phyloP scores from a whole-genome alignment of 1,140 invertebrate genomes.

The Lepeophtheirus salmonis region DNA sequence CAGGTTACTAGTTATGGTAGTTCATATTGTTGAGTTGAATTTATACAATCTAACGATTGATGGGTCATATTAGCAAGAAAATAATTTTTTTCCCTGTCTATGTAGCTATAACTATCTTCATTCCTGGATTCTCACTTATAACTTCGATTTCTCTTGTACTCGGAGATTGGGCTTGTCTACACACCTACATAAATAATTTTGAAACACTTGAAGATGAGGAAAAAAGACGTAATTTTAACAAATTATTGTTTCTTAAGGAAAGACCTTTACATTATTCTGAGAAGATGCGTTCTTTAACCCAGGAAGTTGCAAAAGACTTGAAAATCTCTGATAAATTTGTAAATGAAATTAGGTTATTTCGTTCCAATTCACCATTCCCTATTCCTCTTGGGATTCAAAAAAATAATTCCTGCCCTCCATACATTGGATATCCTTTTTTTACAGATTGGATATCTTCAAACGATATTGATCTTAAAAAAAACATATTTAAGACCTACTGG shows the following conservation, averaged over 20 bases:
- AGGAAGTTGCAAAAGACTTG: neutral
- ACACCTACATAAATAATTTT: neutral
- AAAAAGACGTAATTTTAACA: neutral
- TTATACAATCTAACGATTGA: too few relatives aligned
- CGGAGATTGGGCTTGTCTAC: neutral
- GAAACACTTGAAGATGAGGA: neutral
- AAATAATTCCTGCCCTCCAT: neutral
- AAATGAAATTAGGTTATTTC: neutral
- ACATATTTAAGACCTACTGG: neutral
- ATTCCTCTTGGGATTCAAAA: neutral
- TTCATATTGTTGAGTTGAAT: too few relatives aligned
- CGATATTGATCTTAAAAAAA: neutral
- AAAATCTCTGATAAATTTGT: neutral
- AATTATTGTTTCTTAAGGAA: too few relatives aligned
- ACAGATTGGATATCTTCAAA: neutral
- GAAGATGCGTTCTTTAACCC: neutral
- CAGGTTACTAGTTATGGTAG: too few relatives aligned
- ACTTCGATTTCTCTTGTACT: neutral
- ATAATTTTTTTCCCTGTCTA: too few relatives aligned
- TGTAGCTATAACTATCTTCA: neutral
- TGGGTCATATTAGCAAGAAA: too few relatives aligned
- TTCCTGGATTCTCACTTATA: neutral
- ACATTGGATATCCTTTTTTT: neutral
- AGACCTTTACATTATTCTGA: neutral
- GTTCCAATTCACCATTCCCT: neutral